These are phyloP conservation scores for Alexandromys fortis DNA, from an alignment of 2,113 vertebrate genomes.

Conservation along the genomic window DNA sequence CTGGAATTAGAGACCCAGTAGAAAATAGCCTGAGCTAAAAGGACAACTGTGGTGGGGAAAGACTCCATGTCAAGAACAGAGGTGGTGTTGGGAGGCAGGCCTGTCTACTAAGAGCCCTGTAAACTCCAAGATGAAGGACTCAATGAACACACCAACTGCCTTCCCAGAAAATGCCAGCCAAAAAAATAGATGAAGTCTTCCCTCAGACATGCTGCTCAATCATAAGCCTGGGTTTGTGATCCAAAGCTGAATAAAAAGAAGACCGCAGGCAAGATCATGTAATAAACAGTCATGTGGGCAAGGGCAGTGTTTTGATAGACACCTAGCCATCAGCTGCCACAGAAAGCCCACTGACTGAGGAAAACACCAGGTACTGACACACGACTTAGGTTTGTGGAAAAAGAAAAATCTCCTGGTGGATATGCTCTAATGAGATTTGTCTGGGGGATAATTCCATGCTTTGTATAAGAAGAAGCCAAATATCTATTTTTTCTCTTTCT, in stretches of 20 bases:
- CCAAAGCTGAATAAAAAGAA: slow-evolving; percentile 25
- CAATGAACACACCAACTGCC: neutral
- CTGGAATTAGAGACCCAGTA: neutral
- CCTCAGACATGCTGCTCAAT: slow-evolving; percentile 16
- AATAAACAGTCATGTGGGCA: neutral
- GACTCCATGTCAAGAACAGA: neutral
- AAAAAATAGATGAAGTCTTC: slow-evolving; percentile 9
- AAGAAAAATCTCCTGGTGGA: slow-evolving; percentile 31
- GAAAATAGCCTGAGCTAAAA: neutral
- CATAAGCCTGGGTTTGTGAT: slow-evolving; percentile 41
- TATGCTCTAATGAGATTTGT: neutral
- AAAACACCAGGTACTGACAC: neutral
- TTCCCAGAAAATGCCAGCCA: neutral
- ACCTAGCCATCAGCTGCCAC: neutral
- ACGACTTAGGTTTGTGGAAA: neutral
- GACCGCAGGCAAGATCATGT: neutral
- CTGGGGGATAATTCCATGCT: slow-evolving; percentile 35
- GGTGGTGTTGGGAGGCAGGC: neutral
- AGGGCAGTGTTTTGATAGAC: neutral
- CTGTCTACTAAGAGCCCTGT: neutral
- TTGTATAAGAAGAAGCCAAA: neutral
- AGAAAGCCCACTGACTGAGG: neutral
- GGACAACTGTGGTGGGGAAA: neutral
- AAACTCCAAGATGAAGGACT: neutral
- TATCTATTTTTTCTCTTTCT: slow-evolving; percentile 6